phyloP scores from a whole-genome alignment of 2,888 invertebrate species.

The Diadromus collaris region DNA sequence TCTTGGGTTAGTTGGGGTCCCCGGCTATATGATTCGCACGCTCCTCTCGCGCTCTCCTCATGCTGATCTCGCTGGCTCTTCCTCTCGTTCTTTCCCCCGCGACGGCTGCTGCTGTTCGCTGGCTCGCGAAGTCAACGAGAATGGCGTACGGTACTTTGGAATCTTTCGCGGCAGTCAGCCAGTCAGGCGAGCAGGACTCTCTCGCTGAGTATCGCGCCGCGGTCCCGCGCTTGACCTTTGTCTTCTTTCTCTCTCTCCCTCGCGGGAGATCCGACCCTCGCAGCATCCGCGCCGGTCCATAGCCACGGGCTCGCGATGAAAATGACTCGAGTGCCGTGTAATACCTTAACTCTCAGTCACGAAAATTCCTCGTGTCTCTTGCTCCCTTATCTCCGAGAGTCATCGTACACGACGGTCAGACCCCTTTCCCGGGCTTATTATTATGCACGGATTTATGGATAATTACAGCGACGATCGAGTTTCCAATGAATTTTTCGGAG shows the following conservation, averaged over 20 bases:
- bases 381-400: slow-evolving; percentile 48
- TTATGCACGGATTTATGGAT: slow-evolving; percentile 44
- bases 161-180: slow-evolving; percentile 28
- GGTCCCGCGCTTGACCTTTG: slow-evolving; percentile 64
- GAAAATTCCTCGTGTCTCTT: slow-evolving; percentile 59
- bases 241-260: slow-evolving; percentile 56
- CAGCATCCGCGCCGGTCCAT: slow-evolving; percentile 39
- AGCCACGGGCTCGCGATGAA: slow-evolving; percentile 8
- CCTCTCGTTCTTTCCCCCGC: slow-evolving; percentile 51
- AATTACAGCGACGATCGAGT: too few relatives aligned
- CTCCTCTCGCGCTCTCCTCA: slow-evolving; percentile 53
- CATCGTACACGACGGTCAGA: slow-evolving; percentile 45
- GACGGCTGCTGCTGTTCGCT: slow-evolving; percentile 37
- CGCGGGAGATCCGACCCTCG: slow-evolving; percentile 44
- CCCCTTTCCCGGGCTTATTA: slow-evolving; percentile 31
- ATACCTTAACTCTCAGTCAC: slow-evolving; percentile 44
- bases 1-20: slow-evolving; percentile 60
- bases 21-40: slow-evolving; percentile 60
- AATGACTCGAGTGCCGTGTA: slow-evolving; percentile 22
- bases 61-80: slow-evolving; percentile 34
- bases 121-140: slow-evolving; percentile 44
- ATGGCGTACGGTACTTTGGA: slow-evolving; percentile 60
- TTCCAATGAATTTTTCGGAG: too few relatives aligned
- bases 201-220: slow-evolving; percentile 15
- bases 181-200: slow-evolving; percentile 17